Evolutionary conservation across 2,797 vertebrate genomes (phyloP).

Genomic region (Acrocephalus scirpaceus): DNA sequence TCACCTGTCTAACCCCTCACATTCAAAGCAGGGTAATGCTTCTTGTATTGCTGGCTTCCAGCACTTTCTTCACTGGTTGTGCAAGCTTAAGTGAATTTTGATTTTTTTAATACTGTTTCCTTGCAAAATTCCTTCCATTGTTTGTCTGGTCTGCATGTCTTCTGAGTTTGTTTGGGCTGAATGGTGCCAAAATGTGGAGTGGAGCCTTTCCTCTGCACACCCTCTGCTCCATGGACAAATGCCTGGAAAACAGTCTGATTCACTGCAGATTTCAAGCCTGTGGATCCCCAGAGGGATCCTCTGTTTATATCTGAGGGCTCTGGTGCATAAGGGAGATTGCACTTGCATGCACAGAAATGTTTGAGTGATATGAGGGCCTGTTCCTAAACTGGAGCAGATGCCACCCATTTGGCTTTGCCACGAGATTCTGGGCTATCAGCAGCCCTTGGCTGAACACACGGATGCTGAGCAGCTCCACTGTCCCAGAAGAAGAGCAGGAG

Average conservation of each 20-base stretch:
- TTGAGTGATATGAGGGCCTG: rapidly evolving
- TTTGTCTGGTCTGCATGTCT: neutral
- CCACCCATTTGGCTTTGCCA: neutral
- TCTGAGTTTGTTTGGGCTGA: neutral
- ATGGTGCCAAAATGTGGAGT: neutral
- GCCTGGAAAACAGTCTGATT: neutral
- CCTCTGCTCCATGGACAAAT: neutral
- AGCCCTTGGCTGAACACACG: neutral
- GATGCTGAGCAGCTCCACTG: neutral
- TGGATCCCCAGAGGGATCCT: neutral
- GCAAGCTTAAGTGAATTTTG: neutral
- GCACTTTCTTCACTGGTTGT: neutral
- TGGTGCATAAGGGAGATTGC: neutral
- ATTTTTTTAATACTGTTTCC: neutral
- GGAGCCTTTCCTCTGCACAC: neutral
- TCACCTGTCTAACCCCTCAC: neutral
- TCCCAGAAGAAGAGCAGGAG: neutral
- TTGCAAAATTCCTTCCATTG: neutral
- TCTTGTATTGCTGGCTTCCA: neutral
- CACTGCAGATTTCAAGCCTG: neutral
- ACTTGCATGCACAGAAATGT: neutral
- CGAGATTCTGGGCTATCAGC: neutral
- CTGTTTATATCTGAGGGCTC: neutral
- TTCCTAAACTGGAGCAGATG: neutral
- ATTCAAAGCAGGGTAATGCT: neutral